Evolutionary conservation across 2,113 vertebrate genomes (phyloP).

Genomic region (Aleadryas rufinucha): DNA sequence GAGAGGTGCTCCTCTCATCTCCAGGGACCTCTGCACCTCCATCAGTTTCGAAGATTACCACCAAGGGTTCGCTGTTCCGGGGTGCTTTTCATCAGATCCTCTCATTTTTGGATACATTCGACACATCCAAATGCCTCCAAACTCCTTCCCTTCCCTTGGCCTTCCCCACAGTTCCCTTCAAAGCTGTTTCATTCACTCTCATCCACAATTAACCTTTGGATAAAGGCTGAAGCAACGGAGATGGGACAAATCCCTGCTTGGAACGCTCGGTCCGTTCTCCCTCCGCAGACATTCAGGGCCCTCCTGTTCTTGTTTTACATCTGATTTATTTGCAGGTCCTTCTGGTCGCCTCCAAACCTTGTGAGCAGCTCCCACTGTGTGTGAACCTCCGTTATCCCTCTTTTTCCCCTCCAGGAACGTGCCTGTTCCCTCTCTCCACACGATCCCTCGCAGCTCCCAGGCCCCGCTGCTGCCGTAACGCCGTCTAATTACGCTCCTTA

Average conservation of each 20-base stretch:
- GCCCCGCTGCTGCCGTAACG: background rate
- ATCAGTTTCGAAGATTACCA: background rate
- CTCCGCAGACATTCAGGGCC: background rate
- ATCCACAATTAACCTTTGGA: constrained; percentile 2
- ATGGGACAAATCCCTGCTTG: background rate
- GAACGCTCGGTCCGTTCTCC: fast-evolving
- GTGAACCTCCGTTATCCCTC: background rate
- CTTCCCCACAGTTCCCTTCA: background rate
- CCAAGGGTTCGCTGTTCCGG: background rate
- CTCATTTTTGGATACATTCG: background rate
- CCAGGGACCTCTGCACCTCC: background rate
- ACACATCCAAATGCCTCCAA: background rate
- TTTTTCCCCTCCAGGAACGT: background rate
- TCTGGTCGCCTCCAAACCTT: background rate
- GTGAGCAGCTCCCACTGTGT: fast-evolving
- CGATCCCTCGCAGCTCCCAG: background rate
- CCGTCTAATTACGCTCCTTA: constrained; percentile 53
- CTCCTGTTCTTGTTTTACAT: background rate
- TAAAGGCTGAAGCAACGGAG: background rate
- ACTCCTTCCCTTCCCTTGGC: background rate
- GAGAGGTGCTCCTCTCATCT: constrained; percentile 6
- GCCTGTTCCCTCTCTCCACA: background rate
- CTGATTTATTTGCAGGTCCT: background rate
- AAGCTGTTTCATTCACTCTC: background rate
- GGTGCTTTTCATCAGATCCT: background rate